Evolutionary conservation across 2,113 vertebrate genomes (phyloP), one percentile per base, ranked within the genome.

Genomic region (Tamias sibiricus): DNA sequence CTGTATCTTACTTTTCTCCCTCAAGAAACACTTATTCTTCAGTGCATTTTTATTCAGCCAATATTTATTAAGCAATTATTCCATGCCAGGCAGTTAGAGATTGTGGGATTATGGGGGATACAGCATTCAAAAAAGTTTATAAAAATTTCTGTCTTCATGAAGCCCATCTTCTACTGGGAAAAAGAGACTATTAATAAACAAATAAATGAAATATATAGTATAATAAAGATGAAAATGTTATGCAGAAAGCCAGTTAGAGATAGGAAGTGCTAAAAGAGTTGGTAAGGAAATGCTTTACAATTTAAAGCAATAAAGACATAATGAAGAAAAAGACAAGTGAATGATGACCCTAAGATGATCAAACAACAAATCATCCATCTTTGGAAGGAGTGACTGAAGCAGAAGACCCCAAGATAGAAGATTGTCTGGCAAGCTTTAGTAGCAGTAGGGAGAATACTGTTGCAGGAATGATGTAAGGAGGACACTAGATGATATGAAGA

Each of bases 1-100:
- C 47, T 47, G 12, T 42, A 82, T 64, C 28, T 37, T 49, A 24
- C 22, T 12, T n/a, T 62, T 81, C 20, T 16, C 59, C 52, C 52
- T 2, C 35, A 20, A 88, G 11, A 69, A 90, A 62, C 4, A 42
- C 13, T 13, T 93, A 66, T 19, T 93, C 28, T 64, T 17, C 92
- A 47, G 37, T 47, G 13, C 12, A 92, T 44, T 95, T 68, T 75
- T 40, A 95, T 59, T 57, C 54, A 87, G 42, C 32, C 16, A 80
- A 37, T 76, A 94, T 86, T 47, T 81, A 90, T 75, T 90, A 83
- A 72, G 59, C 72, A 96, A 30, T 87, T 37, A 71, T 54, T 44
- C 40, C 88, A 69, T 52, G 35, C 22, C 35, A 95, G 44, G n/a
- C 26, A 90, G 44, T 71, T 86, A 49, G 1, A 92, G 17, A 47